Evolutionary conservation across 2,113 vertebrate genomes (phyloP).

Genomic region (Urocynchramus pylzowi): DNA sequence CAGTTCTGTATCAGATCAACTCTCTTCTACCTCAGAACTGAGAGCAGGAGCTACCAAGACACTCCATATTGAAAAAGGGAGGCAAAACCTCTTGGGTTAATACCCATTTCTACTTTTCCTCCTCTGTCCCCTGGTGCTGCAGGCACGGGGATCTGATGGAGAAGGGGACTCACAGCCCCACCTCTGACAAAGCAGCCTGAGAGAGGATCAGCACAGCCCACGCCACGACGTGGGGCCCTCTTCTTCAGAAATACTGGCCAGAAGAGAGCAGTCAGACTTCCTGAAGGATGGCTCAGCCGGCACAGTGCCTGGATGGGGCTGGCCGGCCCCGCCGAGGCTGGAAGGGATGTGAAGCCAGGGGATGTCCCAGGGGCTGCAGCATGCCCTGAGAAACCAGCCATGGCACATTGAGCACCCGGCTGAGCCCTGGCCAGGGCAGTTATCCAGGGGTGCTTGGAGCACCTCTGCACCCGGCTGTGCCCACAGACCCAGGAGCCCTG

Average conservation of each 20-base stretch:
- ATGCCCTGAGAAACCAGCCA: rapidly evolving
- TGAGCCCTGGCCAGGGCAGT: neutral
- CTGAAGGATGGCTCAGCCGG: neutral
- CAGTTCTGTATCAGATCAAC: neutral
- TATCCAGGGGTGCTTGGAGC: neutral
- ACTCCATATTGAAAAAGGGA: neutral
- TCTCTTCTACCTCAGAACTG: neutral
- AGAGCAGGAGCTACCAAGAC: neutral
- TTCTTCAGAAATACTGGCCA: neutral
- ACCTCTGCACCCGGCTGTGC: neutral
- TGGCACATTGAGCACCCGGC: rapidly evolving
- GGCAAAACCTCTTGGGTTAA: neutral
- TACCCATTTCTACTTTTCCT: neutral
- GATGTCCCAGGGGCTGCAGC: no score
- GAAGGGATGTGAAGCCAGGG: neutral
- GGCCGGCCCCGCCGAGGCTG: neutral
- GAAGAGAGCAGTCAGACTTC: neutral
- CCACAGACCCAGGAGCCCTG: rapidly evolving
- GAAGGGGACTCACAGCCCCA: neutral
- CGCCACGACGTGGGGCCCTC: rapidly evolving
- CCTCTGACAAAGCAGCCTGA: neutral
- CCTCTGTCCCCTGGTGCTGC: neutral
- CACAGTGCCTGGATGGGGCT: neutral
- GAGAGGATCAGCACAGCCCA: neutral
- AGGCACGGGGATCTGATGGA: rapidly evolving